Base-by-base conservation (phyloP, 2,888 invertebrate genomes). In the Agonopterix heracliana region DNA sequence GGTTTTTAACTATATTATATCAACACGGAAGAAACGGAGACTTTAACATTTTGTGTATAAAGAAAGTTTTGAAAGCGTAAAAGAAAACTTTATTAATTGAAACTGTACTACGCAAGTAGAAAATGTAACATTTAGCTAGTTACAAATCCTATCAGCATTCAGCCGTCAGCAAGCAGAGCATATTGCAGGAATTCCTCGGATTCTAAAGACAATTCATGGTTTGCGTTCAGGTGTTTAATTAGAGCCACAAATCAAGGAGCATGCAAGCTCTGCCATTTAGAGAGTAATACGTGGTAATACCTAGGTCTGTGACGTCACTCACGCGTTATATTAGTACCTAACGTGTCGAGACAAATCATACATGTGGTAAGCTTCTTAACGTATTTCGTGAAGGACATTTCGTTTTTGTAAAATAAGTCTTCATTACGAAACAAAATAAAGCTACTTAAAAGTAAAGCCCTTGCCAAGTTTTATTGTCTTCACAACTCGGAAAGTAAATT, bases 401-500 rank as follows among this genome's bases (percentile, higher is more conserved):
- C 61, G 26, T 38, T 64, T 66, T 67, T 67, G 64, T 71, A 66
- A 74, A 71, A 75, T 76, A 76, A 69, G 68, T 78, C 72, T 76
- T 75, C 74, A 73, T 78, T 74, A 71, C 68, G 68, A 66, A 68
- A 77, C 72, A 75, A 75, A 78, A 78, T 73, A 73, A 78, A 74
- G 69, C 71, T 68, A 69, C 73, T 76, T 71, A 76, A 77, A 79
- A 74, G 71, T 68, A 73, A 70, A 71, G 64, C 69, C 63, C 57
- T 57, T 66, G 68, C 76, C 67, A 83, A 83, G 72, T 84, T 84
- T 84, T 84, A 84, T 83, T 84, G 83, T 85, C 81, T 83, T 82
- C 76, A 68, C 80, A 83, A 83, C 78, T 85, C 78, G 70, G 75
- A 73, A 76, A 83, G 83, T 85, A 84, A 83, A 85, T 86, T 85